Conservation (phyloP, 2,113 vertebrate genomes). For the Alexandromys fortis region DNA sequence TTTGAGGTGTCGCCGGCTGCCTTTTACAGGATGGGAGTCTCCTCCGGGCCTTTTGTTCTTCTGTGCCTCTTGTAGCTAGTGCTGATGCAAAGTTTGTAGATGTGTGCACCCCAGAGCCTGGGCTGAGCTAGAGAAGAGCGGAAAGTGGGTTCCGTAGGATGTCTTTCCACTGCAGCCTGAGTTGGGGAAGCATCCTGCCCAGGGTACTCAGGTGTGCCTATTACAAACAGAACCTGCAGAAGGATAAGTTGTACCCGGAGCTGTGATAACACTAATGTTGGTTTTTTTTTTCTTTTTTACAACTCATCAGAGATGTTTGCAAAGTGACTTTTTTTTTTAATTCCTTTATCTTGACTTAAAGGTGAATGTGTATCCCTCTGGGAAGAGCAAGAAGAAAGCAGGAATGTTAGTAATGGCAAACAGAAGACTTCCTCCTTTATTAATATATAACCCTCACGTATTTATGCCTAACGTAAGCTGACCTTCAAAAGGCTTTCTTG, state of each 20-base stretch:
- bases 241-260: slow-evolving; percentile 86
- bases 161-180: slow-evolving; percentile 51
- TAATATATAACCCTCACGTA: slow-evolving; percentile 89
- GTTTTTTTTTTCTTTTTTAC: slow-evolving; percentile 86
- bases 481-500: slow-evolving; percentile 84
- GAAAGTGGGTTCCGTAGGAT: background rate
- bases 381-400: slow-evolving; percentile 90
- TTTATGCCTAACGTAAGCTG: slow-evolving; percentile 90
- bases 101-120: background rate
- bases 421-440: slow-evolving; percentile 91
- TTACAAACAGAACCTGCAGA: slow-evolving; percentile 79
- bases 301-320: slow-evolving; percentile 88
- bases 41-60: background rate
- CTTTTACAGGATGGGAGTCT: slow-evolving; percentile 58
- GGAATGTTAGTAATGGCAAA: slow-evolving; percentile 90
- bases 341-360: slow-evolving; percentile 91
- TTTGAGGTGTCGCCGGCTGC: slow-evolving; percentile 78
- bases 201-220: slow-evolving; percentile 80
- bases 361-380: slow-evolving; percentile 92
- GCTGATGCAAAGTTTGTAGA: background rate
- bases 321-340: slow-evolving; percentile 89
- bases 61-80: slow-evolving; percentile 42
- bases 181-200: background rate
- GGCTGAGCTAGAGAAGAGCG: background rate
- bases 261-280: slow-evolving; percentile 86